Evolutionary conservation across 2,888 invertebrate species (phyloP), one percentile per base, ranked within the genome.

Genomic region (Sisyra terminalis): DNA sequence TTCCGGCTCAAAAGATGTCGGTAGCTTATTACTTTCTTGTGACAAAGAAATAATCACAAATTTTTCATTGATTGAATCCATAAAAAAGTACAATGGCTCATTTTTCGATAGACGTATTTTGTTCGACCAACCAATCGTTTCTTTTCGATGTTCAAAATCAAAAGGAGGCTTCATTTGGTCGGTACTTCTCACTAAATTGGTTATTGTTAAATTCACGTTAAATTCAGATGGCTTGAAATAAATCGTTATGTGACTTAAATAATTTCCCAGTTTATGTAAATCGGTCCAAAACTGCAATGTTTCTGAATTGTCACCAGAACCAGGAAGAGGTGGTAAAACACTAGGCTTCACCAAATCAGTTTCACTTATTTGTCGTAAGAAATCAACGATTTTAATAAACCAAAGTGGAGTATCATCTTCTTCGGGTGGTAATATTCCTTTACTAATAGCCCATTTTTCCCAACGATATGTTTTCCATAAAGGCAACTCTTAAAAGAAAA

Each of bases 401-500:
- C 51, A 55, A 13, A 57, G 53, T 0, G 53, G 52, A 5, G 49
- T 41, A 30, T 46, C 13, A 13, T 35, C 31, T 17, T 52, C 50
- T 13, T 55, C 52, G 2, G 51, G 50, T 6, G 52, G 48, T 47
- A 56, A 52, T 7, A 59, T 44, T 2, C 61, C 61, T 31, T 56
- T 54, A 3, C 51, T 45, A 9, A 57, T 55, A 3, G 66, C 65
- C 67, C 67, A 68, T 30, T 57, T 54, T 35, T 64, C 44, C 63
- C 66, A 67, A 5, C 67, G 58, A 49, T 58, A 59, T 5, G 56
- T 47, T 51, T 67, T 66, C 67, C 67, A 68, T 18, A 52, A 50
- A 8, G 58, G 55, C 35, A 60, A 50, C 16, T 59, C 60, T 57
- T 36, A 24, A 30, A 29, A 10, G 39, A 34, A 16, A 38, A 7